Evolutionary conservation across 2,888 invertebrate genomes (phyloP).

Genomic region (Phania funesta): DNA sequence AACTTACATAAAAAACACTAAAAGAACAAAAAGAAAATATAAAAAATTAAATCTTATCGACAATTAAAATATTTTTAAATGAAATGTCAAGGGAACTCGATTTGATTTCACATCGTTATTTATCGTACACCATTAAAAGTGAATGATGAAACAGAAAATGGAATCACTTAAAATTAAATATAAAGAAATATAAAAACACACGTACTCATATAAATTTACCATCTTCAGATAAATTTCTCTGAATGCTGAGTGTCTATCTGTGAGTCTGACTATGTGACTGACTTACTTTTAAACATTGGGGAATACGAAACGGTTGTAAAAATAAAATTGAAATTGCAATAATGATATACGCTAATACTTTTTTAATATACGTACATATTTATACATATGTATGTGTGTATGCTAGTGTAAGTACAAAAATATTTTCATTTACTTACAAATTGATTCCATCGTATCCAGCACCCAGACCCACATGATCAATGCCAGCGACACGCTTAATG

Average conservation of each 20-base stretch:
- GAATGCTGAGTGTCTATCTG: conserved; percentile 7
- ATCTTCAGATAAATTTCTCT: conserved; percentile 2
- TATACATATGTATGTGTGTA: neutral
- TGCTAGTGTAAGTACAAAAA: conserved; percentile 51
- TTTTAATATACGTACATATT: neutral
- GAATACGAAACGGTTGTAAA: neutral
- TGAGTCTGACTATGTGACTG: neutral
- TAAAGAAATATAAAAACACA: conserved; percentile 4
- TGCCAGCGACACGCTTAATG: conserved; percentile 90
- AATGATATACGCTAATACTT: conserved; percentile 4
- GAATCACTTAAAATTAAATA: conserved; percentile 46
- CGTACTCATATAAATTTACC: neutral
- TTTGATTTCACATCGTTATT: conserved; percentile 55
- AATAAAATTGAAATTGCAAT: conserved; percentile 43
- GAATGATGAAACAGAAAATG: conserved; percentile 58
- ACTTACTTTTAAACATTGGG: neutral
- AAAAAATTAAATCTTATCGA: conserved; percentile 54
- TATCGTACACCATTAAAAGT: conserved; percentile 57
- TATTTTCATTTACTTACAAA: conserved; percentile 86
- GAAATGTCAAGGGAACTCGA: conserved; percentile 62
- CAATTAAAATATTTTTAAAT: conserved; percentile 56
- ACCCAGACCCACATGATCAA: conserved; percentile 93
- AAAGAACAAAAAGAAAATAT: neutral
- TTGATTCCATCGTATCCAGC: conserved; percentile 95
- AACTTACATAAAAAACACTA: neutral